Base-by-base conservation (phyloP, 1,140 invertebrate species). In the Heliconius melpomene region DNA sequence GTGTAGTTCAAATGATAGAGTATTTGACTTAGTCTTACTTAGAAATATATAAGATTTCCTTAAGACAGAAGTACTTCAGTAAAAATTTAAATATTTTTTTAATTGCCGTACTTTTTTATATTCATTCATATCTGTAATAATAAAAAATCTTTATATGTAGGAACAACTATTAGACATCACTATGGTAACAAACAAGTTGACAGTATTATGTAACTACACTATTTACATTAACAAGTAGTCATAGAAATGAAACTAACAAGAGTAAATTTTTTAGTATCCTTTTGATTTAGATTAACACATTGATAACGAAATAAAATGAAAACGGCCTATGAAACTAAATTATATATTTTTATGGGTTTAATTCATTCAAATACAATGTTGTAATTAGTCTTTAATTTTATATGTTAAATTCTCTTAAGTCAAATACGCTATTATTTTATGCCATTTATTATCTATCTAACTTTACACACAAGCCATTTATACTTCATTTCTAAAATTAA, bases 131-230 rank as follows among this genome's bases (percentile, higher is more conserved):
- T 66, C 16, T 26, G 23, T 13, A n/a, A n/a, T n/a, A n/a, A n/a
- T n/a, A n/a, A n/a, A n/a, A n/a, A n/a, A n/a, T n/a, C n/a, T n/a
- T n/a, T n/a, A n/a, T n/a, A n/a, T n/a, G n/a, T n/a, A n/a, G n/a
- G n/a, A n/a, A n/a, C n/a, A n/a, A n/a, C n/a, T n/a, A n/a, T n/a
- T n/a, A 66, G 9, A 66, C 13, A 29, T 66, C 23, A 66, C 60
- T 66, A 66, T 66, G 60, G 60, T 16, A 66, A 66, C 26, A 29
- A 66, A 66, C 60, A 66, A 23, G 60, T 66, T 66, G 60, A 66
- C 26, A 29, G 60, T 13, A 66, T 29, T 66, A 26, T 66, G 23
- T 29, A 66, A 66, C 60, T 66, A 23, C 5, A 66, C 16, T 66
- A 66, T 26, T 66, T 26, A 29, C 9, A 66, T 66, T 29, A 66